Evolutionary conservation across 2,113 vertebrate genomes (phyloP).

Genomic region (Eptesicus fuscus): DNA sequence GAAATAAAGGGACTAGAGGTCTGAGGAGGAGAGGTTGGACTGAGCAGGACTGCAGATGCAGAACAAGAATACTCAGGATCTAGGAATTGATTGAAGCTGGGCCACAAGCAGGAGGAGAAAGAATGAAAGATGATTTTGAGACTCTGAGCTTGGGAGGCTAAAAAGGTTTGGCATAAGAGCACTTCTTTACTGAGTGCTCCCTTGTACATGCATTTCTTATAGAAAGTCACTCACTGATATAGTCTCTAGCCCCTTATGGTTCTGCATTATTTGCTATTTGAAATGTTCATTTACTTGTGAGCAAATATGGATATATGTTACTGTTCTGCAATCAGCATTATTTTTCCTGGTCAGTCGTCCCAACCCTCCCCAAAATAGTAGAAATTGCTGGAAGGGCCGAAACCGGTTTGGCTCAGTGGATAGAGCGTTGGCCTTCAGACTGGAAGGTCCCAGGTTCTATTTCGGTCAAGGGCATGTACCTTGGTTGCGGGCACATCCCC

Average conservation of each 20-base stretch:
- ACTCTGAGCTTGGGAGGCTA: neutral
- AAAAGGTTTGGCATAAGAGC: neutral
- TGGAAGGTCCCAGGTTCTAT: no score
- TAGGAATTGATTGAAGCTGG: conserved; percentile 22
- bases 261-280: neutral
- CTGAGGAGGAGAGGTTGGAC: neutral
- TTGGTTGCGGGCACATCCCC: no score
- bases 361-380: neutral
- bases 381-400: neutral
- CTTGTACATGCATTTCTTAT: neutral
- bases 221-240: neutral
- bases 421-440: no score
- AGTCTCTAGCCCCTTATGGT: neutral
- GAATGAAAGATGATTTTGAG: neutral
- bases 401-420: no score
- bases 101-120: neutral
- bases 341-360: neutral
- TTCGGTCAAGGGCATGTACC: no score
- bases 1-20: neutral
- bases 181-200: neutral
- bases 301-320: neutral
- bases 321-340: neutral
- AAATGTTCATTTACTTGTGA: conserved; percentile 23
- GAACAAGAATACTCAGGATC: neutral
- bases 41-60: neutral